Conservation (phyloP, 2,888 invertebrate genomes). For the Netelia melanura region DNA sequence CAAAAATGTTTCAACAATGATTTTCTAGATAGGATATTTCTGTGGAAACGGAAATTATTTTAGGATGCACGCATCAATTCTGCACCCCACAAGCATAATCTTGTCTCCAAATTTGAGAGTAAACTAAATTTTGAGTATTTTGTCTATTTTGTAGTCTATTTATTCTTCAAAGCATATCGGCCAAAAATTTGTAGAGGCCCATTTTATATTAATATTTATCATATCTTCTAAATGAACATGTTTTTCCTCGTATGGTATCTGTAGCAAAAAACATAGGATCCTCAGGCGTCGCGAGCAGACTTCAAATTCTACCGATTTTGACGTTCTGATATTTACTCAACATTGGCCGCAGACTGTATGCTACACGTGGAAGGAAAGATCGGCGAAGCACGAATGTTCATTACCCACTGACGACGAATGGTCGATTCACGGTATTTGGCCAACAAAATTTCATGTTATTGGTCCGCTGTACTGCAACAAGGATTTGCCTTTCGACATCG, state of each 20-base stretch:
- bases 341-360: slow-evolving; percentile 92
- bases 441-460: slow-evolving; percentile 88
- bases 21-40: too few species aligned
- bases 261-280: slow-evolving; percentile 21
- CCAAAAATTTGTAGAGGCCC: too few species aligned
- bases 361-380: slow-evolving; percentile 89
- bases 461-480: slow-evolving; percentile 91
- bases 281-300: slow-evolving; percentile 19
- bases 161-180: too few species aligned
- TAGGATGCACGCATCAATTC: too few species aligned
- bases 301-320: slow-evolving; percentile 86
- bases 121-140: too few species aligned
- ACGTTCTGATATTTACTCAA: slow-evolving; percentile 92
- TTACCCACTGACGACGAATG: slow-evolving; percentile 89
- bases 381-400: slow-evolving; percentile 87
- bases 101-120: too few species aligned
- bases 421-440: slow-evolving; percentile 95
- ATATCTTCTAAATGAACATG: background rate
- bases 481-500: slow-evolving; percentile 88
- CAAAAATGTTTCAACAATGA: too few species aligned
- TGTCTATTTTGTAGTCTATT: too few species aligned
- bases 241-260: background rate
- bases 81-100: too few species aligned
- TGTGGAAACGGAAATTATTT: too few species aligned
- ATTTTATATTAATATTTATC: background rate